Percentiles rank a stretch among this genome's conserved stretches.
phyloP scores from a whole-genome alignment of 2,797 vertebrate species.

The Trachops cirrhosus region DNA sequence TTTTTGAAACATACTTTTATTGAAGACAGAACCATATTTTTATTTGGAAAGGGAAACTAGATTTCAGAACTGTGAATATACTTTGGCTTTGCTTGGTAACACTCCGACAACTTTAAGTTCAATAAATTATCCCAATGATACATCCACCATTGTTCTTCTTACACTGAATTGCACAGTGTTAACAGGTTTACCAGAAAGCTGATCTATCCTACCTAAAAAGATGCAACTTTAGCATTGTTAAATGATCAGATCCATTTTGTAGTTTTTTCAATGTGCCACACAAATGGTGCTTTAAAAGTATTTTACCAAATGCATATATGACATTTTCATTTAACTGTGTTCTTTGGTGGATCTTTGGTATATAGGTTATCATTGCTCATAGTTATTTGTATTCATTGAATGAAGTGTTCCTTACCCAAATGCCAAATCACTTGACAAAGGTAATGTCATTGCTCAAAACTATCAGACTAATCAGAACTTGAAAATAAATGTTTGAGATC shows the following conservation, averaged over 20 bases:
- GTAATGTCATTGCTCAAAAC: background rate
- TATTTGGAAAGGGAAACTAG: background rate
- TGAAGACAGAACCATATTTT: background rate
- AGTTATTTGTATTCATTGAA: background rate
- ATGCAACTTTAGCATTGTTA: background rate
- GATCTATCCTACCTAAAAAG: background rate
- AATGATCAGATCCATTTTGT: background rate
- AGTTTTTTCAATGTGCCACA: background rate
- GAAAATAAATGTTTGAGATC: conserved; percentile 2
- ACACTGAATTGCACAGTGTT: background rate
- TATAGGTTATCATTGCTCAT: background rate
- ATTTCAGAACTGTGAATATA: background rate
- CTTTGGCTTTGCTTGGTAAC: background rate
- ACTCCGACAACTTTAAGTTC: background rate
- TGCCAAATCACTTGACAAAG: background rate
- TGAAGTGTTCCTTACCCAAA: background rate
- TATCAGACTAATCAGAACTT: background rate
- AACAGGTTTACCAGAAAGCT: background rate
- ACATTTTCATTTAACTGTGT: background rate
- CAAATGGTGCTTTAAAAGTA: background rate
- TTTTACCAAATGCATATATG: background rate
- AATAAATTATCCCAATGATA: background rate
- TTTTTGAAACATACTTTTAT: background rate
- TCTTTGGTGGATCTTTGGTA: background rate
- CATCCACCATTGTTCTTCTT: background rate